Evolutionary conservation across 2,797 vertebrate genomes (phyloP).

Genomic region (Sarcoramphus papa): DNA sequence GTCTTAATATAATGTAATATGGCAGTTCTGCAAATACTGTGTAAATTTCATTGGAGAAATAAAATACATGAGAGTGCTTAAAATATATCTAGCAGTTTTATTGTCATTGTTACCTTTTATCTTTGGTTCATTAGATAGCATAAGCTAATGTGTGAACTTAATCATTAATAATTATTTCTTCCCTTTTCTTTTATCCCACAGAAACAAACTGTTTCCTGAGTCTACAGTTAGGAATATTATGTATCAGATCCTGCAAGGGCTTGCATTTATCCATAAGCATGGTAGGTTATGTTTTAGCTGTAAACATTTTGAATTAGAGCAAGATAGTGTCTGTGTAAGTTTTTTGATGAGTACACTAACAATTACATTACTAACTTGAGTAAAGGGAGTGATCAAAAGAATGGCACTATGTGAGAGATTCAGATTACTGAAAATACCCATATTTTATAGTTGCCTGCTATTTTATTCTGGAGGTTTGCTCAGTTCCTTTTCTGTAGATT

Average conservation of each 20-base stretch:
- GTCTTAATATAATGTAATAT: not conserved
- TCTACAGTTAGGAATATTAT: conserved; percentile 81
- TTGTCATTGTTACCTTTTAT: not conserved
- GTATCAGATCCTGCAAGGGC: conserved; percentile 83
- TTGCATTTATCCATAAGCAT: conserved; percentile 82
- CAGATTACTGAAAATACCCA: not conserved
- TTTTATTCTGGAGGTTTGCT: not conserved
- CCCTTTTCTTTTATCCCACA: conserved; percentile 34
- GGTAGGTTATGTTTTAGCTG: conserved; percentile 62
- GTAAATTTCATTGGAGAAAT: not conserved
- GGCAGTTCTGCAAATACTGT: not conserved
- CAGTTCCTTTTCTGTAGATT: not conserved
- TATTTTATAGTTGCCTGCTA: not conserved
- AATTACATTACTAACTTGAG: not conserved
- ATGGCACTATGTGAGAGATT: not conserved
- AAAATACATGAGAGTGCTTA: not conserved
- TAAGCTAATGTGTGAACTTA: not conserved
- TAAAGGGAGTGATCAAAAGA: not conserved
- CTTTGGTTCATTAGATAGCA: not conserved
- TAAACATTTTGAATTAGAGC: not conserved
- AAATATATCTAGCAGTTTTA: not conserved
- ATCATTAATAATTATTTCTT: not conserved
- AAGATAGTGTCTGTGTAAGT: not conserved
- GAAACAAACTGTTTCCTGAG: conserved; percentile 81
- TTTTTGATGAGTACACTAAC: not conserved